These are phyloP conservation scores for Blastomussa wellsi DNA, from an alignment of 92 coral and sea anemone genomes.

Conservation along the genomic window DNA sequence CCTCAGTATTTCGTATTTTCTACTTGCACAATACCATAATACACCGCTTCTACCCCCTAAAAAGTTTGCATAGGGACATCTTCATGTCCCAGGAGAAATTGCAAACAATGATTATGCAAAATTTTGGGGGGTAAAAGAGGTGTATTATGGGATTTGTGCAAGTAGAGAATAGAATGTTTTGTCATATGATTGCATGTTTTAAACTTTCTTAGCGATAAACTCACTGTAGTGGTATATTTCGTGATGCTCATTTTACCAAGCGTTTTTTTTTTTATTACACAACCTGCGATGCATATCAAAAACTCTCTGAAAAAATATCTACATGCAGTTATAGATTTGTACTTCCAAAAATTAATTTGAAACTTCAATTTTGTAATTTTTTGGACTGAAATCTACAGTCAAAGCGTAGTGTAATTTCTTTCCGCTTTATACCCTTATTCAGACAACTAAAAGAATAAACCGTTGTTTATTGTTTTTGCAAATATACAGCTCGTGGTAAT, in stretches of 20 bases:
- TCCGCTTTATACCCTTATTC: not conserved
- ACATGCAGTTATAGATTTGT: not conserved
- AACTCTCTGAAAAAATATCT: not conserved
- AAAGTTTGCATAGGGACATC: no score
- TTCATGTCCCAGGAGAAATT: no score
- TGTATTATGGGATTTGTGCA: no score
- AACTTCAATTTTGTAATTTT: not conserved
- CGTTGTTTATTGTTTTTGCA: no score
- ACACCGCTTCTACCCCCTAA: no score
- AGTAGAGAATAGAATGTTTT: not conserved
- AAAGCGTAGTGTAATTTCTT: not conserved
- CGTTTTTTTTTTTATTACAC: not conserved
- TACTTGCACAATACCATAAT: no score
- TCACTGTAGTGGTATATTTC: not conserved
- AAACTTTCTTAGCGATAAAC: not conserved
- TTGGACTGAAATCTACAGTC: not conserved
- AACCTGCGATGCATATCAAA: not conserved
- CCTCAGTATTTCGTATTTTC: no score
- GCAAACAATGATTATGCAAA: no score
- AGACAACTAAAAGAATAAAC: no score
- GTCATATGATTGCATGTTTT: not conserved
- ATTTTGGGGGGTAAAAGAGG: no score
- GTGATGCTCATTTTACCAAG: not conserved
- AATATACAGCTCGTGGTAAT: no score
- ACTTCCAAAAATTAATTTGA: not conserved